Evolutionary conservation across 2,888 invertebrate genomes (phyloP), one percentile per base, ranked within the genome.

Genomic region (Heliconius cydno): DNA sequence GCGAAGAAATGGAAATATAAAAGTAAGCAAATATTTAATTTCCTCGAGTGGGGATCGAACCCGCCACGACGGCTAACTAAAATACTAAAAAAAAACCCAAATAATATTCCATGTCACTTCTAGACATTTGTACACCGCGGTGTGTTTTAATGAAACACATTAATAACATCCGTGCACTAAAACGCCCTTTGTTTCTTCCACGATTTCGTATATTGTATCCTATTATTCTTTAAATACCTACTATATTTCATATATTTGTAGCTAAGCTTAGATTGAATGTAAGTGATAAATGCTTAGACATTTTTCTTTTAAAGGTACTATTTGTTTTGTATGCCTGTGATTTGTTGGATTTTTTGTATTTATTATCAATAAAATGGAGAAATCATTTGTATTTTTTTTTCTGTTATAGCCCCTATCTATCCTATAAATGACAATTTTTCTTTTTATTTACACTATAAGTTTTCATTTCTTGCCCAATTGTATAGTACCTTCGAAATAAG

Each of bases 151-250:
- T 91, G 90, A 92, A 92, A 92, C 86, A 86, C 90, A 90, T 92
- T 92, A 90, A 90, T 89, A 89, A 89, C 91, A 92, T 89, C 91
- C 90, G 91, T 79, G 89, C 86, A 88, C 87, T 90, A 88, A 89
- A 90, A 89, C 88, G 88, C 87, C 88, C 87, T 90, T 90, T 90
- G 90, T 90, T 90, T 88, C 88, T 88, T 87, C 84, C 84, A 86
- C 86, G 87, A 87, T 87, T 90, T 88, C 84, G 82, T 86, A 86
- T 88, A 88, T 88, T 86, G 85, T 86, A 86, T 84, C 81, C 82
- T 85, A 86, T 86, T 85, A 84, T 84, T 66, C 65, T 46, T 75
- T 75, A 41, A 75, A 75, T 75, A 70, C 6, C 15, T 38, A 74
- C 15, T 38, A 65, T 41, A 63, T 63, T 63, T 63, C 19, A 65